These are phyloP conservation scores for Rhineura floridana DNA, from an alignment of 2,113 vertebrate genomes.

Conservation along the genomic window DNA sequence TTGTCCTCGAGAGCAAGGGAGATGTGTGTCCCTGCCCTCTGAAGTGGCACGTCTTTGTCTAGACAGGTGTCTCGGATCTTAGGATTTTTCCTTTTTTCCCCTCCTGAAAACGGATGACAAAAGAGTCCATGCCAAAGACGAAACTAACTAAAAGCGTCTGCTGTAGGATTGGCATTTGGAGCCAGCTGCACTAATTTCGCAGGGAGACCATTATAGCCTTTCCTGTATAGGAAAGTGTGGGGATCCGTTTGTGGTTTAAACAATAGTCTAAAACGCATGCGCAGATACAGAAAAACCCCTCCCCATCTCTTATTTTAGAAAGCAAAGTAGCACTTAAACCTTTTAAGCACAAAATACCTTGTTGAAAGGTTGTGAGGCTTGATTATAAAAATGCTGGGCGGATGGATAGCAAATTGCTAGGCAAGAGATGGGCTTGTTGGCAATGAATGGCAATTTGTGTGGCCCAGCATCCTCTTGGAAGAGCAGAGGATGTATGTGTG, in stretches of 20 bases:
- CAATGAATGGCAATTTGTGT: not conserved
- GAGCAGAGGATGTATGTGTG: not conserved
- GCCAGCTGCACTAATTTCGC: conserved; percentile 32
- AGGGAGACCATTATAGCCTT: conserved; percentile 11
- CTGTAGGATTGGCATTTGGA: conserved; percentile 6
- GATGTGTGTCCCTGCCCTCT: not conserved
- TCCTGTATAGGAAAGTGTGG: not conserved
- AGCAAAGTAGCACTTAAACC: not conserved
- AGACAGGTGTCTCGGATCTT: not conserved
- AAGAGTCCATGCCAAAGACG: not conserved
- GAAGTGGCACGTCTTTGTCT: conserved; percentile 1
- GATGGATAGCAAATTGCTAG: conserved; percentile 1
- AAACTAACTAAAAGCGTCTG: not conserved
- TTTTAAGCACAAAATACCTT: not conserved
- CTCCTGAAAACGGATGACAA: not conserved
- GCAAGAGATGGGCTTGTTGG: not conserved
- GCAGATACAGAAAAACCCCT: too few relatives aligned
- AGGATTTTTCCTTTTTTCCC: not conserved
- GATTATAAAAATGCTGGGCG: conserved; percentile 44
- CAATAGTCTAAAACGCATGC: too few relatives aligned
- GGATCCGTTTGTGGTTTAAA: not conserved
- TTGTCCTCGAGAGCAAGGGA: not conserved
- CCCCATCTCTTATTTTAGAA: conserved; percentile 20
- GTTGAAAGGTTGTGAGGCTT: conserved; percentile 23
- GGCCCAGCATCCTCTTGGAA: not conserved